These are phyloP conservation scores for Willowsia nigromaculata DNA, from an alignment of 2,888 invertebrate genomes.

Conservation along the genomic window DNA sequence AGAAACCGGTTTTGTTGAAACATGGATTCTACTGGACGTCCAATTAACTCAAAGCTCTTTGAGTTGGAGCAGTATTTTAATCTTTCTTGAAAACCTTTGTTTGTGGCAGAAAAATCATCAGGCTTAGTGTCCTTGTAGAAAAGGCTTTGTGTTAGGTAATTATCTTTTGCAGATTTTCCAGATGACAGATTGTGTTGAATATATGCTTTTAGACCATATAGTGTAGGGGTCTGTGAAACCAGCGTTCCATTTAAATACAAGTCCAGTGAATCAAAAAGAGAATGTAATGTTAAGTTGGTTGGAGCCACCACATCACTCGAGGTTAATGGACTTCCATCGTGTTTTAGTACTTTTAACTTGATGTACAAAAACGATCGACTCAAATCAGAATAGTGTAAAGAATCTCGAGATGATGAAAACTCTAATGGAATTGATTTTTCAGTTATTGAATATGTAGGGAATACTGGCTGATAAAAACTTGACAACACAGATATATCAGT, in stretches of 20 bases:
- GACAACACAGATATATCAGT: neutral
- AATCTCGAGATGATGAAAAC: neutral
- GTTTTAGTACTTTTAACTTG: neutral
- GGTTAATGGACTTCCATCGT: neutral
- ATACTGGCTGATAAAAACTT: neutral
- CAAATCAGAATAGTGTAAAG: conserved; percentile 12
- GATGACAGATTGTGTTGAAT: neutral
- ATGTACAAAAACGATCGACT: neutral
- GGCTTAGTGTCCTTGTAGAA: neutral
- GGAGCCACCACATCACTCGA: neutral
- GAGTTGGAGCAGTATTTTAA: neutral
- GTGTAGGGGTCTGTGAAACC: neutral
- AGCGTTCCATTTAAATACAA: neutral
- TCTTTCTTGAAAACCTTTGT: neutral
- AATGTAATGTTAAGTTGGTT: neutral
- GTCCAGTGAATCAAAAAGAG: conserved; percentile 8
- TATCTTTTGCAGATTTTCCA: neutral
- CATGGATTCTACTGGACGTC: neutral
- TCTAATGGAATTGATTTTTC: neutral
- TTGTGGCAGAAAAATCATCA: neutral
- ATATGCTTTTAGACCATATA: conserved; percentile 6
- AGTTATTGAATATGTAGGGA: conserved; percentile 20
- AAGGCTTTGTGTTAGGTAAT: neutral
- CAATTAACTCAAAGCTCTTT: conserved; percentile 9
- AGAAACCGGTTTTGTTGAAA: conserved; percentile 17